Evolutionary conservation across 2,113 vertebrate species (phyloP).

Genomic region (Riparia riparia): DNA sequence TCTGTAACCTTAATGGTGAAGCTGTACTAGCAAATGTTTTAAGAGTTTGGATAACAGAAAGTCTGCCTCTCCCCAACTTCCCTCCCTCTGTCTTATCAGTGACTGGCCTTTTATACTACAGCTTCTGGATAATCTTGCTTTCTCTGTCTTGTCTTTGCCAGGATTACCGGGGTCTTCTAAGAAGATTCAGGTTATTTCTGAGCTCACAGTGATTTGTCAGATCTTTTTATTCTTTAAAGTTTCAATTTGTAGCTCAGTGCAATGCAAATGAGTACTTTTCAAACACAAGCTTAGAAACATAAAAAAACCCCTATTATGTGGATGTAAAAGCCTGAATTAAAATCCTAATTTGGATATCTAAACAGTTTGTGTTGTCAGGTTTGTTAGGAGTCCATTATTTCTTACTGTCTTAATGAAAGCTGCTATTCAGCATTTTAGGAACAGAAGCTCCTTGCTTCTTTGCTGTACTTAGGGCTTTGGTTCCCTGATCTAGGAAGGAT

Average conservation of each 20-base stretch:
- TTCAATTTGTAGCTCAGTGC: not conserved
- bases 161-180: not conserved
- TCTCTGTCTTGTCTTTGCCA: not conserved
- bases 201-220: not conserved
- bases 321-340: not conserved
- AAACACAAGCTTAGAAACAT: not conserved
- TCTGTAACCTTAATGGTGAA: not conserved
- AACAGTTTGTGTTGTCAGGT: not conserved
- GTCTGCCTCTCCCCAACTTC: not conserved
- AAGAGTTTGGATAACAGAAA: not conserved
- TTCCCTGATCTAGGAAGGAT: not conserved
- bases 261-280: not conserved
- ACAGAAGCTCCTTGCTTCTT: not conserved
- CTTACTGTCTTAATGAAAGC: not conserved
- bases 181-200: not conserved
- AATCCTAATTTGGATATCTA: not conserved
- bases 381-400: constrained; percentile 12
- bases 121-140: not conserved
- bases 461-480: not conserved
- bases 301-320: not conserved
- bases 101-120: not conserved
- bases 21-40: not conserved
- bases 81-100: not conserved
- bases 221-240: not conserved
- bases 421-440: not conserved